phyloP scores from a whole-genome alignment of 1,140 invertebrate genomes.

The Potamilus streckersoni region DNA sequence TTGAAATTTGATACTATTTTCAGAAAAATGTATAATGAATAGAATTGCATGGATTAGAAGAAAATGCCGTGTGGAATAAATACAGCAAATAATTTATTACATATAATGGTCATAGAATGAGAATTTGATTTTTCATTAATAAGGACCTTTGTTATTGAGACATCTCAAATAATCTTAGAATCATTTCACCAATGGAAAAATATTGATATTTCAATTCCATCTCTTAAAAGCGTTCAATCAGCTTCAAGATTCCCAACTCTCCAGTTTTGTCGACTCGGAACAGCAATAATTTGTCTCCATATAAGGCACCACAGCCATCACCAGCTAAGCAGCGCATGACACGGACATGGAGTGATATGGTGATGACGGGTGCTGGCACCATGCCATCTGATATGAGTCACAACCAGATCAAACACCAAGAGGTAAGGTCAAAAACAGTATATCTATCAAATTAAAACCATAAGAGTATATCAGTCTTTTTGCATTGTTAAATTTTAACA shows the following conservation, averaged over 20 bases:
- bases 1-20: too few relatives aligned
- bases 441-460: neutral
- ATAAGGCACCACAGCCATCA: slow-evolving; percentile 53
- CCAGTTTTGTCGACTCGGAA: slow-evolving; percentile 27
- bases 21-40: too few relatives aligned
- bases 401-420: slow-evolving; percentile 54
- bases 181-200: too few relatives aligned
- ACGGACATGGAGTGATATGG: slow-evolving; percentile 53
- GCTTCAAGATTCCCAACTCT: slow-evolving; percentile 15
- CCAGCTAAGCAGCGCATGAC: slow-evolving; percentile 41
- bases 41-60: too few relatives aligned
- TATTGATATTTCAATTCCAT: neutral
- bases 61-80: too few relatives aligned
- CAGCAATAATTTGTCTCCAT: slow-evolving; percentile 33
- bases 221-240: slow-evolving; percentile 20
- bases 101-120: too few relatives aligned
- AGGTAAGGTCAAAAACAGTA: slow-evolving; percentile 36
- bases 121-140: too few relatives aligned
- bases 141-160: too few relatives aligned
- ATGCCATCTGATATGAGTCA: slow-evolving; percentile 30
- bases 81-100: too few relatives aligned
- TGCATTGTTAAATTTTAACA: neutral
- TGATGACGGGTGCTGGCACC: slow-evolving; percentile 36
- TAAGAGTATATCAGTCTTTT: neutral
- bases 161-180: too few relatives aligned